Conservation (phyloP, 1,140 invertebrate genomes). For the Rhynchophorus ferrugineus region DNA sequence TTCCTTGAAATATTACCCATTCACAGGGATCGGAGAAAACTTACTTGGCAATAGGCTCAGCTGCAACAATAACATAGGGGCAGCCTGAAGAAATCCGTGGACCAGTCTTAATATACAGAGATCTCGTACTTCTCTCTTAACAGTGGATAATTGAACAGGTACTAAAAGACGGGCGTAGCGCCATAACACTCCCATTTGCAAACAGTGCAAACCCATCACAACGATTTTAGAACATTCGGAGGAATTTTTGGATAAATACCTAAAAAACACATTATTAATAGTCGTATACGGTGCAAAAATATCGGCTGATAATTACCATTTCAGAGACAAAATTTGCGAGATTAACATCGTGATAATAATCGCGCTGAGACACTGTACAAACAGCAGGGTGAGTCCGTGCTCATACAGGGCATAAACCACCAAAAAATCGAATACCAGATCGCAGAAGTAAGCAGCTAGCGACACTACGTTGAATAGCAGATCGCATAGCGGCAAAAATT, state of each 20-base stretch:
- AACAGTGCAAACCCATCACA: constrained; percentile 60
- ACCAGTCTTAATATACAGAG: constrained; percentile 70
- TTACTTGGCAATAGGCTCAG: constrained; percentile 63
- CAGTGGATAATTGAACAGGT: constrained; percentile 72
- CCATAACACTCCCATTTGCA: constrained; percentile 81
- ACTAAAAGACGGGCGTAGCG: constrained; percentile 81
- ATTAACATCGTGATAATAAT: constrained; percentile 63
- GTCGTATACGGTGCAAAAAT: neutral
- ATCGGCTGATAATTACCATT: constrained; percentile 37
- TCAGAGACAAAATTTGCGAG: constrained; percentile 58
- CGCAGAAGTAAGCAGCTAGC: constrained; percentile 83
- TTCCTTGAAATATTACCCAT: neutral
- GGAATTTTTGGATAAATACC: constrained; percentile 39
- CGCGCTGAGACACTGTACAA: constrained; percentile 58
- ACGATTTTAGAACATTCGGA: constrained; percentile 38
- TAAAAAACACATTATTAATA: constrained; percentile 1
- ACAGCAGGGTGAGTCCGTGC: constrained; percentile 50
- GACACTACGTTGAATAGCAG: constrained; percentile 87
- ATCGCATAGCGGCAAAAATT: constrained; percentile 82
- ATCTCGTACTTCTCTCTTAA: constrained; percentile 73
- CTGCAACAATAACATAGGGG: constrained; percentile 79
- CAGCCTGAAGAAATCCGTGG: constrained; percentile 80
- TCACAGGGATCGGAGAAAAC: neutral
- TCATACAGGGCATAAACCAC: constrained; percentile 74
- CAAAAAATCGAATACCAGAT: constrained; percentile 81